phyloP scores from a whole-genome alignment of 2,113 vertebrate genomes.

The Narcine bancroftii region DNA sequence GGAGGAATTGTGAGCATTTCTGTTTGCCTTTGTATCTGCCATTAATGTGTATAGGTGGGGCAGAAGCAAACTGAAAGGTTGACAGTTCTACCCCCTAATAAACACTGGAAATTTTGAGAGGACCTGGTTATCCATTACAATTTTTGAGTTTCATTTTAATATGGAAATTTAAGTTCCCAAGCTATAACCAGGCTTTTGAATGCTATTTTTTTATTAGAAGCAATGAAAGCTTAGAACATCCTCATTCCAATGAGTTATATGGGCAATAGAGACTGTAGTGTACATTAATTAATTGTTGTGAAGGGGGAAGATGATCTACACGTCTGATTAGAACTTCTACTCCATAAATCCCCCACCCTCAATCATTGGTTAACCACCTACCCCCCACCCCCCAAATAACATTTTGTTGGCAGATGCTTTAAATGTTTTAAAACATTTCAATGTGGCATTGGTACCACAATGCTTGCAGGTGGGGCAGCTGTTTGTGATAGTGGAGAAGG shows the following conservation, averaged over 20 bases:
- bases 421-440: background rate
- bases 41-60: background rate
- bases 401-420: background rate
- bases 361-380: no score
- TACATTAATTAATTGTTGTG: no score
- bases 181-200: no score
- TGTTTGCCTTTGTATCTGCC: background rate
- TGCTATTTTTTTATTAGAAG: background rate
- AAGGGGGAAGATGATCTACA: no score
- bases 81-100: background rate
- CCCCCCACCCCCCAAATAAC: no score
- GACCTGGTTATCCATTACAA: background rate
- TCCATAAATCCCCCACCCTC: no score
- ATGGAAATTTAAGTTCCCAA: background rate
- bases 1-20: no score
- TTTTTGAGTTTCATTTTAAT: background rate
- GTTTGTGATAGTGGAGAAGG: background rate
- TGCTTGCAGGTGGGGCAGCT: background rate
- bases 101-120: background rate
- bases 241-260: background rate
- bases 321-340: no score
- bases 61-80: background rate
- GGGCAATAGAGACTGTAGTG: background rate
- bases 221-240: no score
- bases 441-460: background rate